Base-by-base conservation (phyloP, 2,888 invertebrate species). In the Pelosia muscerda region DNA sequence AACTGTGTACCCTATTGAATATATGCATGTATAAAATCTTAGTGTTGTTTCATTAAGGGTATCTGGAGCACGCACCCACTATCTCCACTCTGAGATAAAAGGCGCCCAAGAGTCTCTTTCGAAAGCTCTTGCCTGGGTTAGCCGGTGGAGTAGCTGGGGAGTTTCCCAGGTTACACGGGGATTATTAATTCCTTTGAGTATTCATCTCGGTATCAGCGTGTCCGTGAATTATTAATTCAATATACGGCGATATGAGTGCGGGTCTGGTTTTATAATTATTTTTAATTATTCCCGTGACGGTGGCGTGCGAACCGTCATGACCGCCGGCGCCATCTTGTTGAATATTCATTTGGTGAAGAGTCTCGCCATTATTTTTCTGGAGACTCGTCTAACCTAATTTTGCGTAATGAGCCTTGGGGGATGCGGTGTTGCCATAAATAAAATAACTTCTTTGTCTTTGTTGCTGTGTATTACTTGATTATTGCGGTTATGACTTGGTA, bases 301-400 rank as follows among this genome's bases (percentile, higher is more conserved):
- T 69, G 65, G 79, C 73, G 71, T 72, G 69, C 61, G 71, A 65
- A 54, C 63, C 61, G 72, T 76, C 72, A 77, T 75, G 73, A 78
- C 81, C 73, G 70, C 72, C 66, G 70, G 73, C 77, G 81, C 78
- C 81, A 81, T 84, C 84, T 84, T 83, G 84, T 88, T 90, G 89
- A 92, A 92, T 91, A 91, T 93, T 93, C 89, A 90, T 89, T 80
- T 73, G 71, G 84, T 83, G 84, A 86, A 88, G 85, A 86, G 83
- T 31, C 83, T 79, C 84, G 77, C 84, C 86, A 89, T 90, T 89
- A 89, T 89, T 91, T 92, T 90, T 88, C 84, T 88, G 84, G 86
- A 88, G 84, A 87, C 86, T 76, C 83, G 55, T 83, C 83, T 87
- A 90, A 89, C 88, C 89, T 90, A 91, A 92, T 92, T 90, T 90